These are phyloP conservation scores for Callimico goeldii DNA, from an alignment of 2,797 vertebrate species.

Conservation along the genomic window DNA sequence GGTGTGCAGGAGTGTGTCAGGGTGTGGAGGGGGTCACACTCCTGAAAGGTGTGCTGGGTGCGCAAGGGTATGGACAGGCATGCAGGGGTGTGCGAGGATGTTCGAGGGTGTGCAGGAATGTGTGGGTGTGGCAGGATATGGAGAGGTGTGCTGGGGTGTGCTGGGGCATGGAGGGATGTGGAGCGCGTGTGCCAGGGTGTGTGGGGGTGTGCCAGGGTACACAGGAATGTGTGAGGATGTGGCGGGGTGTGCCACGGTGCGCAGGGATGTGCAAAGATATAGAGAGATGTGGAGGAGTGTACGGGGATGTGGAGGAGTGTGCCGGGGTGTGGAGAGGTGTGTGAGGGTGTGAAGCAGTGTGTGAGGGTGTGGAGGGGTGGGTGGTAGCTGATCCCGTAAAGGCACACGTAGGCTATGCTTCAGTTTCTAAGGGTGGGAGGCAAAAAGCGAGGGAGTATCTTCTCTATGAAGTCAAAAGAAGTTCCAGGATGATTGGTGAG, in stretches of 20 bases:
- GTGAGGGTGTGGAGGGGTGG: too few species aligned
- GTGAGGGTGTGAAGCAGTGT: too few species aligned
- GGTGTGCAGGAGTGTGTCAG: too few species aligned
- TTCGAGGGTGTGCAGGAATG: too few species aligned
- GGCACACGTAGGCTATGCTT: neutral
- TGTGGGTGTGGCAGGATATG: too few species aligned
- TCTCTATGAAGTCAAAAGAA: neutral
- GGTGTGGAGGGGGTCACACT: too few species aligned
- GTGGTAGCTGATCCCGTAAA: neutral
- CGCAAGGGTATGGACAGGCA: too few species aligned
- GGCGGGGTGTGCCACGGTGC: too few species aligned
- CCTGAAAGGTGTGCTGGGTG: too few species aligned
- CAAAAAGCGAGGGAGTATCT: neutral
- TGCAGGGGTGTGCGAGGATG: rapidly evolving
- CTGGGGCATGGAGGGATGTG: rapidly evolving
- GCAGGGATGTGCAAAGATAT: rapidly evolving
- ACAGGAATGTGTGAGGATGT: too few species aligned
- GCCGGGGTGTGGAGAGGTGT: rapidly evolving
- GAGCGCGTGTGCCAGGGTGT: rapidly evolving
- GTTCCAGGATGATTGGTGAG: neutral
- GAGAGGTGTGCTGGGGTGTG: too few species aligned
- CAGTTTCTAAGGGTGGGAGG: neutral
- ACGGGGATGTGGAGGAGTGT: rapidly evolving
- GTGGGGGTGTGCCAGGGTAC: rapidly evolving
- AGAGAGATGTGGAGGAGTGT: too few species aligned